Percentiles rank a stretch among this genome's conserved stretches.
Evolutionary conservation across 1,140 invertebrate species (phyloP).

Genomic region (Diorhabda elongata): DNA sequence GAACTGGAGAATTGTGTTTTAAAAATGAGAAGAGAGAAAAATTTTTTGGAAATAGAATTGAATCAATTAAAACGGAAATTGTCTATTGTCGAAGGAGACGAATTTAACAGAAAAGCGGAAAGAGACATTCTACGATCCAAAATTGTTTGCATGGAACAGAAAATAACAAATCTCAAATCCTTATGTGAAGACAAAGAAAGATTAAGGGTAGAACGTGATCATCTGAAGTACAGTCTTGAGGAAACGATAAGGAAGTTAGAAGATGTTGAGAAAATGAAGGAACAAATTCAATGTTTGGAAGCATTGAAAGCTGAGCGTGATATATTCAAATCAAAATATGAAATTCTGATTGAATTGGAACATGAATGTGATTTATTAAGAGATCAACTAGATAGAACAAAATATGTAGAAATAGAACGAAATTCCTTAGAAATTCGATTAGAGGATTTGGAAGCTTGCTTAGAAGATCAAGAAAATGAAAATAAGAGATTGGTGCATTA

Average conservation of each 20-base stretch:
- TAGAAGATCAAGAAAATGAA: slow-evolving; percentile 45
- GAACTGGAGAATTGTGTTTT: slow-evolving; percentile 30
- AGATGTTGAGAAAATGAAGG: slow-evolving; percentile 37
- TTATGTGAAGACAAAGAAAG: slow-evolving; percentile 36
- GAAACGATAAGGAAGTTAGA: slow-evolving; percentile 35
- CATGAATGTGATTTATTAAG: slow-evolving; percentile 36
- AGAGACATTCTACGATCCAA: slow-evolving; percentile 26
- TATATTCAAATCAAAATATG: slow-evolving; percentile 38
- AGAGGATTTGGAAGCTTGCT: slow-evolving; percentile 36
- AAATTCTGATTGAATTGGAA: slow-evolving; percentile 34
- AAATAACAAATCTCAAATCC: slow-evolving; percentile 30
- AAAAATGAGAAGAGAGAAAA: slow-evolving; percentile 26
- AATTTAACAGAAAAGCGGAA: slow-evolving; percentile 24
- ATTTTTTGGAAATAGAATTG: slow-evolving; percentile 32
- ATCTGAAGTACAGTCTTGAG: slow-evolving; percentile 34
- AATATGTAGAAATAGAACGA: slow-evolving; percentile 33
- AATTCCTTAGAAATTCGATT: slow-evolving; percentile 35
- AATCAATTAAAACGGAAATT: slow-evolving; percentile 30
- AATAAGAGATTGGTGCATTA: slow-evolving; percentile 40
- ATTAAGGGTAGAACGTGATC: slow-evolving; percentile 34
- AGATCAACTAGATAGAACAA: slow-evolving; percentile 31
- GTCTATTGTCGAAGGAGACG: slow-evolving; percentile 24
- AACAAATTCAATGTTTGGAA: slow-evolving; percentile 37
- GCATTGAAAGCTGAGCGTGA: slow-evolving; percentile 38
- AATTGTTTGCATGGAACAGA: slow-evolving; percentile 31